Evolutionary conservation across 2,113 vertebrate genomes (phyloP).

Genomic region (Macquaria ambigua): DNA sequence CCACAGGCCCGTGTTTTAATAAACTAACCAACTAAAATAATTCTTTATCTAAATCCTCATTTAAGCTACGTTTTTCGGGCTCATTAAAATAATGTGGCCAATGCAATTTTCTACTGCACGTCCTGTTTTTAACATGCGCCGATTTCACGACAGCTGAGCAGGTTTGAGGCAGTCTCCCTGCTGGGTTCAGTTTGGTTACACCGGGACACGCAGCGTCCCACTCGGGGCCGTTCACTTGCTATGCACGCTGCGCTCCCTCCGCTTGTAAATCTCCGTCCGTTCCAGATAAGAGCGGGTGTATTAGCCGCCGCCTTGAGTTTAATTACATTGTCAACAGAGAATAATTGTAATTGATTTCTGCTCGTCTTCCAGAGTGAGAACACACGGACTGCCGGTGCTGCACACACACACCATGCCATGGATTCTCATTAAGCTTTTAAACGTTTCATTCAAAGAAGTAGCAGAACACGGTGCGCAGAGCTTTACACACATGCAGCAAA

Average conservation of each 20-base stretch:
- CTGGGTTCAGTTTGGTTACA: background rate
- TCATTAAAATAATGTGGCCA: background rate
- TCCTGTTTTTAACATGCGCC: background rate
- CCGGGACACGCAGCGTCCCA: background rate
- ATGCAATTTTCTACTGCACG: background rate
- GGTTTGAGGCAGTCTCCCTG: background rate
- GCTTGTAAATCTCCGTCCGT: slow-evolving; percentile 86
- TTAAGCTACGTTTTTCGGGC: background rate
- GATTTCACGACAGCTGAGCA: background rate
- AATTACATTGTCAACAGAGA: slow-evolving; percentile 97
- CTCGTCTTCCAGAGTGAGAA: slow-evolving; percentile 70
- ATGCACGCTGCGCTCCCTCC: slow-evolving; percentile 52
- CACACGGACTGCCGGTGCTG: background rate
- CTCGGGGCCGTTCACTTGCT: slow-evolving; percentile 26
- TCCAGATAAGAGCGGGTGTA: slow-evolving; percentile 83
- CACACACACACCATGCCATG: background rate
- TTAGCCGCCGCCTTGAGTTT: slow-evolving; percentile 85
- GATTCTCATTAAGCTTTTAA: slow-evolving; percentile 2
- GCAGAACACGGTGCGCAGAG: background rate
- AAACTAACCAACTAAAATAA: background rate
- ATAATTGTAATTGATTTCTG: slow-evolving; percentile 95
- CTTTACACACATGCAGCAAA: background rate
- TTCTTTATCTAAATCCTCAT: background rate
- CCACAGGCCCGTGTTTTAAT: background rate
- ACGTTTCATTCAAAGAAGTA: background rate